A percentile compares a stretch with the other conserved stretches of the same genome.
These are phyloP conservation scores for Ophion costatus DNA, from an alignment of 2,888 invertebrate genomes.

Conservation along the genomic window DNA sequence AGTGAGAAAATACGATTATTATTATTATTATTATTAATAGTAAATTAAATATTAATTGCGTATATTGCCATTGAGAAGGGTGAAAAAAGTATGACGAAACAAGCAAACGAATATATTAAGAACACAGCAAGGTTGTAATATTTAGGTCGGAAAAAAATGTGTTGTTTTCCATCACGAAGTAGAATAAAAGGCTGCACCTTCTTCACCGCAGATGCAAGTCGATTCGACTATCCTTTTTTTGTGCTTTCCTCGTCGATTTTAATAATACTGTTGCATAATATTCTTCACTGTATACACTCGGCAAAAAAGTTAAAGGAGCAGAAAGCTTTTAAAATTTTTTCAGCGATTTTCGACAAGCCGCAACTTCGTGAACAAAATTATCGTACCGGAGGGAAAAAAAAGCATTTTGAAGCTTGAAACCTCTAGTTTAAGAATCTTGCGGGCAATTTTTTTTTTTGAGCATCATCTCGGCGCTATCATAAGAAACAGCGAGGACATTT, in stretches of 20 bases:
- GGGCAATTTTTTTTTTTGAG: too few relatives aligned
- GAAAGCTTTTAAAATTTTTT: too few relatives aligned
- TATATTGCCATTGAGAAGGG: constrained; percentile 69
- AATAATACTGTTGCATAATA: constrained; percentile 28
- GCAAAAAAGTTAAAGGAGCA: too few relatives aligned
- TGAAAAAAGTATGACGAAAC: constrained; percentile 26
- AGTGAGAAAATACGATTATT: constrained; percentile 59
- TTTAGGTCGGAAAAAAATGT: constrained; percentile 60
- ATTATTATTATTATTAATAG: constrained; percentile 40
- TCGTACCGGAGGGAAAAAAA: too few relatives aligned
- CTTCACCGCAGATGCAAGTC: constrained; percentile 42
- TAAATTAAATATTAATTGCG: constrained; percentile 59
- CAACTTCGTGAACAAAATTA: too few relatives aligned
- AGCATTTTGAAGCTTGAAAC: too few relatives aligned
- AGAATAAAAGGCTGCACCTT: constrained; percentile 58
- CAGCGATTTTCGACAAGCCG: too few relatives aligned
- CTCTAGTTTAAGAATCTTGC: too few relatives aligned
- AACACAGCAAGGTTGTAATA: constrained; percentile 72
- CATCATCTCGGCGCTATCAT: too few relatives aligned
- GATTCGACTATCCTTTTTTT: constrained; percentile 36
- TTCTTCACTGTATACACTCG: constrained; percentile 1
- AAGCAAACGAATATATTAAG: constrained; percentile 38
- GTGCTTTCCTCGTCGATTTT: constrained; percentile 33
- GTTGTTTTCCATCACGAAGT: constrained; percentile 63
- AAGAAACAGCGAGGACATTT: too few relatives aligned